Base-by-base conservation (phyloP, 2,113 vertebrate species). In the Chionomys nivalis region DNA sequence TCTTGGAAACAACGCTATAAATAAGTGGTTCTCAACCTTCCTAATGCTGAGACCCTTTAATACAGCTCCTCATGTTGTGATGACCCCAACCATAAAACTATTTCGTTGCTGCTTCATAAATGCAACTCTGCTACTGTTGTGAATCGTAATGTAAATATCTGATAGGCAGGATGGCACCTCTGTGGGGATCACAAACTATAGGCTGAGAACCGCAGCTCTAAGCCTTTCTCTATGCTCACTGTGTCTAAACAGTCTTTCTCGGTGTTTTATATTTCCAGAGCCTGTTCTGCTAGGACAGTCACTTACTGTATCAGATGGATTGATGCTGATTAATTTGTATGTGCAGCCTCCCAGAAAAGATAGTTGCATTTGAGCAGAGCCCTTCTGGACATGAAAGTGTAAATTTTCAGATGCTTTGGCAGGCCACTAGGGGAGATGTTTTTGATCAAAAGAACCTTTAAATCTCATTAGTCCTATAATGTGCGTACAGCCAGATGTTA, bases 391-490 rank as follows among this genome's bases (percentile, higher is more conserved):
- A 90, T 65, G 21, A 94, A 96, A 96, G 97, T 91, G 23, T 70
- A 86, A 52, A 90, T 88, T 96, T 97, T 96, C 79, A 82, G 81
- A 90, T 47, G 31, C 52, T 49, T 47, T 93, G 77, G 87, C 42
- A 93, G 82, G 72, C 55, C 89, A 81, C 65, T 91, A 36, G 73
- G 87, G 73, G 36, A 90, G 70, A 68, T 83, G 19, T 70, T 87
- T 89, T 87, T 78, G 7, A 92, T 89, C 85, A 96, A 92, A 91
- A 17, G 12, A n/a, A 63, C 19, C 76, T 96, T 97, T 93, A 94
- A 86, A 78, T 91, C 33, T 92, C 72, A 93, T 90, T 97, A 96
- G 92, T 92, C 78, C 88, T 6, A 28, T 91, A 89, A 94, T 70
- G 88, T 61, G 63, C 76, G 66, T 68, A 94, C 49, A 82, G 17